Base-by-base conservation (phyloP, 2,113 vertebrate species). In the Oceanodroma tethys region DNA sequence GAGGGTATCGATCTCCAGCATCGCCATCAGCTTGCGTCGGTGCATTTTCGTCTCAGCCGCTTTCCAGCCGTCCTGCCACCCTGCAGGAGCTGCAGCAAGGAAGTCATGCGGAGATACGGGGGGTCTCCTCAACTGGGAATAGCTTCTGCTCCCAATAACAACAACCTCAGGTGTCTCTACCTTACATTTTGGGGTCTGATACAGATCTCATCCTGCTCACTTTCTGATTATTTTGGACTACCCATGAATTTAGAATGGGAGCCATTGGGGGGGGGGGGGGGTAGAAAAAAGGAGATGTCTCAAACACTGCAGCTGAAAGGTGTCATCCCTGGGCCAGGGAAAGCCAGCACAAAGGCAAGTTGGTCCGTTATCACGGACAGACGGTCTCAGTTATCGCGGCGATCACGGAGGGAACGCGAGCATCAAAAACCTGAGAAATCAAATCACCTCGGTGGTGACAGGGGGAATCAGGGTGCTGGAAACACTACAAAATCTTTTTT, bases 351-450 rank as follows among this genome's bases (percentile, higher is more conserved):
- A 53, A 45, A 68, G 12, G 43, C 19, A 80, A 29, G 22, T 1
- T 40, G 13, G 23, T 81, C 42, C 9, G 3, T 62, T 71, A 47
- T 30, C 11, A 30, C 0, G 16, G 75, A 36, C 12, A 85, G 34
- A 74, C 2, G 7, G 42, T 34, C 80, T 71, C 55, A 40, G 32
- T 25, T 32, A 45, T 22, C 0, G 1, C 1, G 7, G n/a, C 0
- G 2, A 86, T 78, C 32, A 55, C 13, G 63, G 65, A 40, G 16
- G 20, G 42, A 93, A 85, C 5, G 1, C 1, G 8, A 84, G 20
- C 70, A 67, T 30, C 42, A 67, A 53, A 82, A 82, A 84, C 29
- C 19, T 7, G 16, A 71, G 50, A 85, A 87, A 75, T 66, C 34
- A 68, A 66, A 92, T 32, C 5, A 17, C 11, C 7, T 76, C 11